Conservation (phyloP, 1,140 invertebrate species). For the Whitmania pigra region DNA sequence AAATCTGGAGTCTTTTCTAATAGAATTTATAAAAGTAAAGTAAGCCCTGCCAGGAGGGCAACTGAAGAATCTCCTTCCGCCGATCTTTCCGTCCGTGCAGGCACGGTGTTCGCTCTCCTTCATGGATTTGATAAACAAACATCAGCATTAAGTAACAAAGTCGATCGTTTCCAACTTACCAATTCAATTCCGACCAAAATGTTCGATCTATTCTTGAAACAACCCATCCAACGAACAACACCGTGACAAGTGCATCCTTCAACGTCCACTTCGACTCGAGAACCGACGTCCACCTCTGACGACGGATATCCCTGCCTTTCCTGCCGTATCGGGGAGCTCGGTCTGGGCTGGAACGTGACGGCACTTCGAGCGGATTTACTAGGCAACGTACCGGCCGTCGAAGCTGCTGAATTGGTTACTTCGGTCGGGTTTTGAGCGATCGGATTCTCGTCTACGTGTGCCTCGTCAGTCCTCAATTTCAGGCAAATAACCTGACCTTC, state of each 20-base stretch:
- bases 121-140: slow-evolving; percentile 21
- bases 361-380: too few species aligned
- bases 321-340: too few species aligned
- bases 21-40: slow-evolving; percentile 63
- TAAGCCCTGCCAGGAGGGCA: slow-evolving; percentile 59
- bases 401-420: too few species aligned
- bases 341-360: too few species aligned
- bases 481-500: too few species aligned
- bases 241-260: slow-evolving; percentile 44
- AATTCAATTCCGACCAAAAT: slow-evolving; percentile 57
- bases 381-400: too few species aligned
- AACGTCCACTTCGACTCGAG: slow-evolving; percentile 42
- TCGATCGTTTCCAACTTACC: slow-evolving; percentile 39
- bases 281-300: slow-evolving; percentile 38
- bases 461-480: too few species aligned
- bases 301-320: too few species aligned
- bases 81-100: slow-evolving; percentile 62
- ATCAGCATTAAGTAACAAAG: neutral
- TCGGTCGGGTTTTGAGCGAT: too few species aligned
- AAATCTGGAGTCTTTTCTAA: slow-evolving; percentile 51
- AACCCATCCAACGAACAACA: slow-evolving; percentile 75
- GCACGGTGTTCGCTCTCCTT: slow-evolving; percentile 60
- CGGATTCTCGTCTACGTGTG: too few species aligned
- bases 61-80: slow-evolving; percentile 56
- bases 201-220: slow-evolving; percentile 43